Conservation (phyloP, 1,140 invertebrate genomes). For the Pachypeltis micranthus region DNA sequence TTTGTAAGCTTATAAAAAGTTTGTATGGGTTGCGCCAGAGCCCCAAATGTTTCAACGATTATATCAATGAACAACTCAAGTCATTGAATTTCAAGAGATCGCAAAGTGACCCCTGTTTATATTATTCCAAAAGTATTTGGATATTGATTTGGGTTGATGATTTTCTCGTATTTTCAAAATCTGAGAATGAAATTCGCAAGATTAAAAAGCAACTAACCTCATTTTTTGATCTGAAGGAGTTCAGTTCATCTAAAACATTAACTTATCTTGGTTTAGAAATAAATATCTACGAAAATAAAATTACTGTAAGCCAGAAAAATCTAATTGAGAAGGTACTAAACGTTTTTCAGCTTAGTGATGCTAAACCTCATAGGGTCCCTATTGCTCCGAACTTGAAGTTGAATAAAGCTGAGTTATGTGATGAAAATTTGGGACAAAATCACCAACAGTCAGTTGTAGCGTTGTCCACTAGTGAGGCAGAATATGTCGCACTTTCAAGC, state of each 20-base stretch:
- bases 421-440: background rate
- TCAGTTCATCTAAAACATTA: too few relatives aligned
- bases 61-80: too few relatives aligned
- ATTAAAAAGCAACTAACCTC: background rate
- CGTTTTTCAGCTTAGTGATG: background rate
- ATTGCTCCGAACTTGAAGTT: background rate
- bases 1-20: too few relatives aligned
- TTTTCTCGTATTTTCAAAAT: too few relatives aligned
- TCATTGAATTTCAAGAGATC: too few relatives aligned
- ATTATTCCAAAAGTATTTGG: background rate
- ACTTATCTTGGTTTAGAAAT: background rate
- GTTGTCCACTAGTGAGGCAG: background rate
- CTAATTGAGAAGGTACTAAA: background rate
- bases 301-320: background rate
- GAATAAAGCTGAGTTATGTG: background rate
- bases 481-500: background rate
- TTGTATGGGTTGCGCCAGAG: too few relatives aligned
- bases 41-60: too few relatives aligned
- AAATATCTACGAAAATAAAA: background rate
- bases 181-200: too few relatives aligned
- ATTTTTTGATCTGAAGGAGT: too few relatives aligned
- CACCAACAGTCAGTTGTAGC: background rate
- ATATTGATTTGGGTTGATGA: too few relatives aligned
- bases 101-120: background rate
- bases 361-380: background rate